Conservation (phyloP, 1,140 invertebrate species). For the Drosophila auraria region DNA sequence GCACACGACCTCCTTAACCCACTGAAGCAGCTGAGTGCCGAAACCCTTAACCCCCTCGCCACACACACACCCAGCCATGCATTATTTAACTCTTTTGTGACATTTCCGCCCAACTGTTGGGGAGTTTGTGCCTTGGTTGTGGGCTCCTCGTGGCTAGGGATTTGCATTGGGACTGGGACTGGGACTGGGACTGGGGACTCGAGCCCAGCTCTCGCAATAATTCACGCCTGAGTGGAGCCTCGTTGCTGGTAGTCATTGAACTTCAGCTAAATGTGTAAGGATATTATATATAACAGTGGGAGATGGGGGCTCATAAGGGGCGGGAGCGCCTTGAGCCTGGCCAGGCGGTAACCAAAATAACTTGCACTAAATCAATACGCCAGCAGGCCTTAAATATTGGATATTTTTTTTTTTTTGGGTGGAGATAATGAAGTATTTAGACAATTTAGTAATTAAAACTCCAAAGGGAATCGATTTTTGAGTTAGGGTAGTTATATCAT, state of each 20-base stretch:
- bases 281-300: slow-evolving; percentile 26
- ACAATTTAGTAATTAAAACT: not conserved
- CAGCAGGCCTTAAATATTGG: slow-evolving; percentile 11
- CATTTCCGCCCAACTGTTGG: slow-evolving; percentile 32
- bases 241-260: slow-evolving; percentile 78
- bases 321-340: slow-evolving; percentile 8
- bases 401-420: not conserved
- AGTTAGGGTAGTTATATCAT: too few relatives aligned
- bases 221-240: slow-evolving; percentile 70
- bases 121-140: not conserved
- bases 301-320: not conserved
- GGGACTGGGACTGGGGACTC: not conserved
- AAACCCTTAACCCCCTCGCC: not conserved
- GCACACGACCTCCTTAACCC: slow-evolving; percentile 9
- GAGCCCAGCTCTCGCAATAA: slow-evolving; percentile 54
- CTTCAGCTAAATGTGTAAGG: slow-evolving; percentile 58
- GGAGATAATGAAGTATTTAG: not conserved
- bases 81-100: slow-evolving; percentile 66
- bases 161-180: not conserved
- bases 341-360: slow-evolving; percentile 49
- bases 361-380: slow-evolving; percentile 65
- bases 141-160: not conserved
- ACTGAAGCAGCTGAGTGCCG: not conserved
- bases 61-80: slow-evolving; percentile 3
- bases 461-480: not conserved